A percentile compares a stretch with the other conserved stretches of the same genome.
phyloP scores from a whole-genome alignment of 2,888 invertebrate genomes.

The Limnephilus rhombicus region DNA sequence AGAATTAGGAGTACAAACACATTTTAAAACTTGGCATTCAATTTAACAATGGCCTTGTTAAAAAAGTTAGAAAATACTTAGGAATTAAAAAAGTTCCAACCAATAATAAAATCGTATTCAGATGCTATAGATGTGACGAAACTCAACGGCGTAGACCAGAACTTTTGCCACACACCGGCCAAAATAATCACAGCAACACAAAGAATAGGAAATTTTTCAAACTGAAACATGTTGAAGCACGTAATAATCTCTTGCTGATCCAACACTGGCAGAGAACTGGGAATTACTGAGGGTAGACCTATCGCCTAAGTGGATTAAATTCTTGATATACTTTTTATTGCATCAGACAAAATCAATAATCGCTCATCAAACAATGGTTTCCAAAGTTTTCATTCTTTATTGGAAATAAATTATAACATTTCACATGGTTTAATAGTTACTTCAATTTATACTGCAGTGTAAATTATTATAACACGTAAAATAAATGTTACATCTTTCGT shows the following conservation, averaged over 20 bases:
- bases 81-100: constrained; percentile 48
- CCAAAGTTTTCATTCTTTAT: constrained; percentile 1
- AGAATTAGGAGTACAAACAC: not conserved
- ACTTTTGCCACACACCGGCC: constrained; percentile 69
- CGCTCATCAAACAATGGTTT: constrained; percentile 31
- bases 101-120: constrained; percentile 65
- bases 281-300: constrained; percentile 26
- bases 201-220: constrained; percentile 37
- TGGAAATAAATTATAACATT: constrained; percentile 4
- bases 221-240: constrained; percentile 34
- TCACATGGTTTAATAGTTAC: not conserved
- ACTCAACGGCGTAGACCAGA: constrained; percentile 35
- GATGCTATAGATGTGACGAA: constrained; percentile 48
- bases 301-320: constrained; percentile 48
- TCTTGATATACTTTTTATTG: constrained; percentile 47
- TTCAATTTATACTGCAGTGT: not conserved
- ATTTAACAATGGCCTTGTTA: too few relatives aligned
- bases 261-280: constrained; percentile 11
- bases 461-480: not conserved
- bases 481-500: not conserved
- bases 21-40: not conserved
- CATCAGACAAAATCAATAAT: constrained; percentile 55
- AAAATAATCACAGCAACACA: constrained; percentile 28
- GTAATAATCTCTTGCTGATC: constrained; percentile 11
- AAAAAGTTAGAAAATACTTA: not conserved